Evolutionary conservation across 2,113 vertebrate genomes (phyloP).

Genomic region (Mohoua ochrocephala): DNA sequence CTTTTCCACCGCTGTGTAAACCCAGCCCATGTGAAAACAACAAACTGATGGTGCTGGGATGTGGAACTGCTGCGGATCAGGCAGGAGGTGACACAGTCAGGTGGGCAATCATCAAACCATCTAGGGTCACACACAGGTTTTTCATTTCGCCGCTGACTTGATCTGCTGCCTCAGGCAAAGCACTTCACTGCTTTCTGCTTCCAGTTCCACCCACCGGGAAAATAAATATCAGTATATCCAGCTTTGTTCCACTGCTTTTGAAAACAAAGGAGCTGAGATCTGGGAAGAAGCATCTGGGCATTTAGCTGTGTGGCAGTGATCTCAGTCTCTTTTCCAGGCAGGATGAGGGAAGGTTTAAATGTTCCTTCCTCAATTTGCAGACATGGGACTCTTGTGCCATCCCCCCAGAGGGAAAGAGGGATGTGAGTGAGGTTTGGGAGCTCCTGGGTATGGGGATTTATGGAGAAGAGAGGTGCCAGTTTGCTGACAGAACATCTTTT

Average conservation of each 20-base stretch:
- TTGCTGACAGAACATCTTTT: not conserved
- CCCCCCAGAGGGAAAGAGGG: not conserved
- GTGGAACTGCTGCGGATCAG: not conserved
- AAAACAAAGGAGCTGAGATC: not conserved
- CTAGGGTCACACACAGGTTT: not conserved
- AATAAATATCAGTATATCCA: not conserved
- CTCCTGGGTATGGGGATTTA: not conserved
- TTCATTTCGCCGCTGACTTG: not conserved
- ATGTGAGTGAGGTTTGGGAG: not conserved
- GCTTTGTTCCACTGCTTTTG: not conserved
- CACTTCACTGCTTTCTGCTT: not conserved
- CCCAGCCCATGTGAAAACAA: not conserved
- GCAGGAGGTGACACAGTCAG: not conserved
- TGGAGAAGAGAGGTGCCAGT: not conserved
- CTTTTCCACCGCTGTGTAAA: not conserved
- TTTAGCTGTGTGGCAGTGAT: not conserved
- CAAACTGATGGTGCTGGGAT: not conserved
- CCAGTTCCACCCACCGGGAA: not conserved
- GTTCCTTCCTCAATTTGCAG: not conserved
- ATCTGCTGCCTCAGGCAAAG: not conserved
- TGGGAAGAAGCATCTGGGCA: not conserved
- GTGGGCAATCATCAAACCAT: not conserved
- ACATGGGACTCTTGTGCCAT: not conserved
- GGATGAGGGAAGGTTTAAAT: not conserved
- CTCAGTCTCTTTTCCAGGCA: not conserved